Evolutionary conservation across 2,113 vertebrate genomes (phyloP).

Genomic region (Hyperopisus bebe): DNA sequence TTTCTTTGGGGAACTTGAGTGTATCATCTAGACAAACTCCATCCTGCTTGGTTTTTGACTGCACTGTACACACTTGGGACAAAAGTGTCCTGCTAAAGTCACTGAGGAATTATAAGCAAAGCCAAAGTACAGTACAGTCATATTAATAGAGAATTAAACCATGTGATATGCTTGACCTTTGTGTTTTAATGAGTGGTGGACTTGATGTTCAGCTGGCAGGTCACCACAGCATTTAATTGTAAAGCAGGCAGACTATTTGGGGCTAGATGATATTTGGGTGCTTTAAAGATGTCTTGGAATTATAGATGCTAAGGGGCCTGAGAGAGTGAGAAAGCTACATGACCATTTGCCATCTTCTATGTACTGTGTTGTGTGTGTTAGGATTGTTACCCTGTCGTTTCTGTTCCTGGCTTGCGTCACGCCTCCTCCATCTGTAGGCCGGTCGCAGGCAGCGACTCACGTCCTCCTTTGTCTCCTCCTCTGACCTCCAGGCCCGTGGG

Average conservation of each 20-base stretch:
- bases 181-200: not conserved
- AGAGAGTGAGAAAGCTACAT: not conserved
- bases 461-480: not conserved
- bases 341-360: slow-evolving; percentile 3
- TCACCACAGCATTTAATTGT: not conserved
- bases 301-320: not conserved
- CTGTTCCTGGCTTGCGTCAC: not conserved
- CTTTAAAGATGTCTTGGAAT: not conserved
- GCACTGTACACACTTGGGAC: not conserved
- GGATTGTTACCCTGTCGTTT: not conserved
- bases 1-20: not conserved
- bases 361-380: slow-evolving; percentile 3
- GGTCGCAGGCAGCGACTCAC: not conserved
- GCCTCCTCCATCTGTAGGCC: not conserved
- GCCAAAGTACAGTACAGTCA: not conserved
- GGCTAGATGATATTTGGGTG: not conserved
- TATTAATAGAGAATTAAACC: not conserved
- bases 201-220: not conserved
- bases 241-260: not conserved
- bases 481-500: slow-evolving; percentile 57
- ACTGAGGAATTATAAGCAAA: not conserved
- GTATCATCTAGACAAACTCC: not conserved
- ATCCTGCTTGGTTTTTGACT: not conserved
- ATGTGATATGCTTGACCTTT: not conserved
- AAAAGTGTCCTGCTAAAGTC: not conserved